These are phyloP conservation scores for Serinus canaria DNA, from an alignment of 2,113 vertebrate genomes.

Conservation along the genomic window DNA sequence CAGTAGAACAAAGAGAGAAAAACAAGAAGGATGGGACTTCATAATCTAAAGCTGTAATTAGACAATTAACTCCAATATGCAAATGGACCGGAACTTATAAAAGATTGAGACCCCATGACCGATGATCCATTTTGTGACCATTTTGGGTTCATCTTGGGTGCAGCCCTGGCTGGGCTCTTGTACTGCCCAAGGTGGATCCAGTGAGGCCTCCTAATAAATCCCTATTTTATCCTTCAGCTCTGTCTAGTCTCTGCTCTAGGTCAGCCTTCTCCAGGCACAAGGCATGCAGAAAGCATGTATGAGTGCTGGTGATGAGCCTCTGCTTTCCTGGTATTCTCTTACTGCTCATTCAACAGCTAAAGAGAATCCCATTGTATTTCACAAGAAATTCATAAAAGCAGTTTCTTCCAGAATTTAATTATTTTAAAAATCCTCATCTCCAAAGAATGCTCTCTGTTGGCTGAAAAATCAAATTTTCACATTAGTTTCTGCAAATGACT, in stretches of 20 bases:
- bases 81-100: neutral
- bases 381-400: neutral
- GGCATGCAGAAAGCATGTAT: accelerated
- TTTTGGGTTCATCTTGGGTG: neutral
- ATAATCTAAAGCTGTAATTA: accelerated
- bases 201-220: neutral
- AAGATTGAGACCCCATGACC: accelerated
- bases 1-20: neutral
- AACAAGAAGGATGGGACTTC: neutral
- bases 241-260: neutral
- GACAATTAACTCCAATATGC: neutral
- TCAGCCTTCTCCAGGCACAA: neutral
- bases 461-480: neutral
- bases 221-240: neutral
- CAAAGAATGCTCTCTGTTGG: neutral
- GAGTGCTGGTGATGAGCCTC: neutral
- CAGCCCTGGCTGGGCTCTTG: neutral
- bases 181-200: neutral
- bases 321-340: neutral
- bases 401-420: neutral
- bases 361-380: neutral
- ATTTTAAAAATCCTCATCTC: accelerated
- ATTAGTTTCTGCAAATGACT: neutral
- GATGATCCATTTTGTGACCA: neutral
- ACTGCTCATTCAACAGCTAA: neutral